A percentile compares a stretch with the other conserved stretches of the same genome.
phyloP scores from a whole-genome alignment of 2,113 vertebrate species.

The Asarcornis scutulata region DNA sequence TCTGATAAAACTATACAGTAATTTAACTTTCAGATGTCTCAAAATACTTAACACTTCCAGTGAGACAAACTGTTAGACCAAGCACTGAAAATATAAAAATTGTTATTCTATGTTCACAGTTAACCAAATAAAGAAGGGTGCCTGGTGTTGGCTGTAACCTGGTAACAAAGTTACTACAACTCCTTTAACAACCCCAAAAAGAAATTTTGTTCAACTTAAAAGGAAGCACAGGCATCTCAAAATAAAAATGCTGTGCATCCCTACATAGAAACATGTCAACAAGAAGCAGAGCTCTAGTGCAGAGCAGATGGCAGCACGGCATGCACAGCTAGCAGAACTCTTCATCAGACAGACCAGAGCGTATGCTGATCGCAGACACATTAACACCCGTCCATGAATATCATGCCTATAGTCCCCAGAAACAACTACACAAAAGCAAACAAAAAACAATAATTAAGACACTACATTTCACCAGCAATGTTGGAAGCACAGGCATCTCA shows the following conservation, averaged over 20 bases:
- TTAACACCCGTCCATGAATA: not conserved
- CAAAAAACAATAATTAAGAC: not conserved
- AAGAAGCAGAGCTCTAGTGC: not conserved
- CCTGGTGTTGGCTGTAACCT: not conserved
- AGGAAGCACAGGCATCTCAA: not conserved
- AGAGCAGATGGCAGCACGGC: not conserved
- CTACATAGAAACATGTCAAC: not conserved
- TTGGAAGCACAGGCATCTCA: not conserved
- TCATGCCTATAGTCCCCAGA: not conserved
- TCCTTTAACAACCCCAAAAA: not conserved
- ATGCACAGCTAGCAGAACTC: not conserved
- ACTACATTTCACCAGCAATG: not conserved
- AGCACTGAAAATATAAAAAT: not conserved
- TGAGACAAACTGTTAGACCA: not conserved
- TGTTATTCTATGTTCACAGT: not conserved
- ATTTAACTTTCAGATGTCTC: not conserved
- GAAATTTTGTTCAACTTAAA: not conserved
- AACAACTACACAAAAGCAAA: not conserved
- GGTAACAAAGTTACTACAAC: not conserved
- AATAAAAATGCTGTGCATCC: not conserved
- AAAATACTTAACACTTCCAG: not conserved
- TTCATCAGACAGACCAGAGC: not conserved
- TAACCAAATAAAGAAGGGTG: not conserved
- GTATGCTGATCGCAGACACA: not conserved
- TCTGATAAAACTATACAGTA: not conserved